Evolutionary conservation across 2,797 vertebrate species (phyloP).

Genomic region (Vespertilio murinus): DNA sequence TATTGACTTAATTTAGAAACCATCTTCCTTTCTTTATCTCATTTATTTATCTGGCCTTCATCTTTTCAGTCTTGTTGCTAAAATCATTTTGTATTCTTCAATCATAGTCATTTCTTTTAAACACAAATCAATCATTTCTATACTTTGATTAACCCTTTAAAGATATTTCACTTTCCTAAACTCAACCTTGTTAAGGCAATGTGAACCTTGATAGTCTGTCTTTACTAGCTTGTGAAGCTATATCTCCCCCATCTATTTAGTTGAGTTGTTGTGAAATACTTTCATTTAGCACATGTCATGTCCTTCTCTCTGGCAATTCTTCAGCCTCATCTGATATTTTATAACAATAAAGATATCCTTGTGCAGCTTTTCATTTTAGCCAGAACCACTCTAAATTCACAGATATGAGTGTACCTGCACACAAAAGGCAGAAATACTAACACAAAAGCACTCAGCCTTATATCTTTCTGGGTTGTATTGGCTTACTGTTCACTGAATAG

Average conservation of each 20-base stretch:
- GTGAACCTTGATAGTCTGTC: not conserved
- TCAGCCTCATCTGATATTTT: not conserved
- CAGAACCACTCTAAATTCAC: not conserved
- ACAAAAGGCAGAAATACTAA: not conserved
- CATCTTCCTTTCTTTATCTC: not conserved
- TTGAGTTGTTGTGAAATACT: not conserved
- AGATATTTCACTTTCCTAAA: not conserved
- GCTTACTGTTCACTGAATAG: not conserved
- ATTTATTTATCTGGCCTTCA: not conserved
- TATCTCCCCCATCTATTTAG: too few relatives aligned
- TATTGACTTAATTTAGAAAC: not conserved
- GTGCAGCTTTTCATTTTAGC: not conserved
- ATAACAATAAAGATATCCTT: not conserved
- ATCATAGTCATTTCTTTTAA: conserved; percentile 21
- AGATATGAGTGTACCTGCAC: not conserved
- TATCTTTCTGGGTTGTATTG: not conserved
- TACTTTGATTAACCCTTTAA: not conserved
- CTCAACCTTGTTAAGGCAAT: not conserved
- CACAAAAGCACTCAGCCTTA: not conserved
- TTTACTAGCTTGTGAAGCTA: not conserved
- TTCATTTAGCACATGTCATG: not conserved
- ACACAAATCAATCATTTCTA: not conserved
- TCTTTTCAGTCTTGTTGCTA: not conserved
- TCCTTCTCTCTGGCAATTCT: not conserved
- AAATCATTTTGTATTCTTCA: not conserved